These are phyloP conservation scores for Phaenicophaeus curvirostris DNA, from an alignment of 2,797 vertebrate genomes.

Conservation along the genomic window DNA sequence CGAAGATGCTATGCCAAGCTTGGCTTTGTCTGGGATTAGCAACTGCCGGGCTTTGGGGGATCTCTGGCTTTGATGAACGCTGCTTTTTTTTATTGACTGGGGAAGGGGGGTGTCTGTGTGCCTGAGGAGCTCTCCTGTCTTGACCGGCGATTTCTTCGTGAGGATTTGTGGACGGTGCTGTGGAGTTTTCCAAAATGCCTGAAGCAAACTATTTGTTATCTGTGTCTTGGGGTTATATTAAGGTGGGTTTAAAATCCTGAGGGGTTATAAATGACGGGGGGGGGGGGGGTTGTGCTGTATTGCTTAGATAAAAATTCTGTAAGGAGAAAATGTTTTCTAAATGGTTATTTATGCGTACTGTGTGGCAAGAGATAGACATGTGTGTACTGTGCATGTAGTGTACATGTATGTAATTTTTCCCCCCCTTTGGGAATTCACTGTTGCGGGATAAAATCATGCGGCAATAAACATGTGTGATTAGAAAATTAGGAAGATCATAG, in stretches of 20 bases:
- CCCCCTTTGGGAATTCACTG: background rate
- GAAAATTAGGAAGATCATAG: background rate
- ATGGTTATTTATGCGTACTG: background rate
- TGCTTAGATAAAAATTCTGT: background rate
- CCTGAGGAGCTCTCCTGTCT: constrained; percentile 19
- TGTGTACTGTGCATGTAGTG: background rate
- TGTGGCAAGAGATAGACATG: background rate
- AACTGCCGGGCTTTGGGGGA: constrained; percentile 34
- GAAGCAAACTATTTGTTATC: constrained; percentile 95
- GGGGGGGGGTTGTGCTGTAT: background rate
- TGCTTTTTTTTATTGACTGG: background rate
- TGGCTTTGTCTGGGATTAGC: constrained; percentile 63
- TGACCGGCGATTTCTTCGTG: constrained; percentile 60
- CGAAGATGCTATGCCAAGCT: constrained; percentile 76
- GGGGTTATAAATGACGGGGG: background rate
- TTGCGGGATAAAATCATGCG: background rate
- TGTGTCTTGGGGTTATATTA: constrained; percentile 97
- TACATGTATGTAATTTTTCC: background rate
- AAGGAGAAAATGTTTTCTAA: background rate
- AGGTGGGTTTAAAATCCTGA: constrained; percentile 86
- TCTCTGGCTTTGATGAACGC: constrained; percentile 9
- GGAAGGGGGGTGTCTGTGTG: constrained; percentile 36
- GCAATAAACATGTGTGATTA: background rate
- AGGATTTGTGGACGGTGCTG: constrained; percentile 75
- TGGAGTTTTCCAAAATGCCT: constrained; percentile 91